A percentile compares a stretch with the other conserved stretches of the same genome.
Evolutionary conservation across 2,888 invertebrate species (phyloP).

Genomic region (Bombylius discolor): DNA sequence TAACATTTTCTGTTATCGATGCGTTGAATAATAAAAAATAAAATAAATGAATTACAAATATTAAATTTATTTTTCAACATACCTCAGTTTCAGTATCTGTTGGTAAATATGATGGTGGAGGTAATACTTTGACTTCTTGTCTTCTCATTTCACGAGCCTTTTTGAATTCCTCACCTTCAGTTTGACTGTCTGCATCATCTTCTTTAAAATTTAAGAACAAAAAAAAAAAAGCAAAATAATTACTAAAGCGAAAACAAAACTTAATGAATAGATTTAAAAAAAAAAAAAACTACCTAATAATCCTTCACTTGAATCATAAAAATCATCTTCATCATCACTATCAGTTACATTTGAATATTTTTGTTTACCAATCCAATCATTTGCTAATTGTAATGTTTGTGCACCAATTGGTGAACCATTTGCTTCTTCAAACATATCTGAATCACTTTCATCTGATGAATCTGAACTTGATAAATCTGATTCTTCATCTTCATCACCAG

Average conservation of each 20-base stretch:
- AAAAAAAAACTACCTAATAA: slow-evolving; percentile 24
- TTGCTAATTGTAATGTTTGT: slow-evolving; percentile 54
- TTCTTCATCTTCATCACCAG: slow-evolving; percentile 63
- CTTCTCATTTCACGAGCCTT: slow-evolving; percentile 51
- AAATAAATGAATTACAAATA: neutral
- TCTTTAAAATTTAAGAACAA: slow-evolving; percentile 29
- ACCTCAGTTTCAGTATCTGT: slow-evolving; percentile 63
- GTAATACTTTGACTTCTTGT: slow-evolving; percentile 53
- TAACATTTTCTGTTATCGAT: too few relatives aligned
- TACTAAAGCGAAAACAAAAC: neutral
- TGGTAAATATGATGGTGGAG: slow-evolving; percentile 46
- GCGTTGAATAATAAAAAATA: neutral
- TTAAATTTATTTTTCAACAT: slow-evolving; percentile 23
- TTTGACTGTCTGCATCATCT: slow-evolving; percentile 56
- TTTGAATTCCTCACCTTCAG: slow-evolving; percentile 57
- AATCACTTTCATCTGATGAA: slow-evolving; percentile 47
- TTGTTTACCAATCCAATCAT: slow-evolving; percentile 51
- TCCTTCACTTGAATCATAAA: slow-evolving; percentile 37
- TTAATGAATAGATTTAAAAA: neutral
- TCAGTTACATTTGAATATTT: slow-evolving; percentile 38
- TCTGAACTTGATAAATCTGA: slow-evolving; percentile 39
- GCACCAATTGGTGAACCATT: slow-evolving; percentile 42
- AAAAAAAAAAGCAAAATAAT: neutral
- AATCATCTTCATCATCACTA: slow-evolving; percentile 33
- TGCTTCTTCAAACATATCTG: slow-evolving; percentile 55